Evolutionary conservation across 2,888 invertebrate genomes (phyloP).

Genomic region (Marronus borbonicus): DNA sequence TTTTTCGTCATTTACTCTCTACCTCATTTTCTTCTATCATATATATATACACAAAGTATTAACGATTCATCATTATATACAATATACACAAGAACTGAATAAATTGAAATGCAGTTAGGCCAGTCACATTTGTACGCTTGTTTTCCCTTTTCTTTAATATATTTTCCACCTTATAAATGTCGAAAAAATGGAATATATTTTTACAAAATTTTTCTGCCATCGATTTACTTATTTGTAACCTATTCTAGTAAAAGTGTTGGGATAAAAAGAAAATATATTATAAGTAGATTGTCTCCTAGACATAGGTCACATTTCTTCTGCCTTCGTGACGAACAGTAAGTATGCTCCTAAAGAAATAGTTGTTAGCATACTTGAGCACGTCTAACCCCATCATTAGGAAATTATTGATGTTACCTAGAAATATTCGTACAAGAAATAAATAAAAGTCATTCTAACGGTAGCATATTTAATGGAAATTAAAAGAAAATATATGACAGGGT

Average conservation of each 20-base stretch:
- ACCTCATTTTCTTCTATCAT: conserved; percentile 33
- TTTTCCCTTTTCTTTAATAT: conserved; percentile 62
- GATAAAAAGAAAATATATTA: conserved; percentile 12
- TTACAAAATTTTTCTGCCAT: conserved; percentile 9
- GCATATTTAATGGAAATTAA: neutral
- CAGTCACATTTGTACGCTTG: conserved; percentile 69
- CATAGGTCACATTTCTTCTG: conserved; percentile 29
- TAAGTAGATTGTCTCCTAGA: conserved; percentile 40
- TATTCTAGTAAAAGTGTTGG: conserved; percentile 36
- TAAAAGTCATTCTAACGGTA: conserved; percentile 25
- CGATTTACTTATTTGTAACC: conserved; percentile 29
- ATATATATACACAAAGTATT: conserved; percentile 62
- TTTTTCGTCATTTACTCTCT: conserved; percentile 55
- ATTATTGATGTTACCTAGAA: conserved; percentile 41
- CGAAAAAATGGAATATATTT: conserved; percentile 62
- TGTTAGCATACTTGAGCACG: conserved; percentile 33
- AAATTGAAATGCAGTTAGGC: conserved; percentile 64
- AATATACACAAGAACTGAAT: conserved; percentile 59
- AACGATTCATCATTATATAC: conserved; percentile 62
- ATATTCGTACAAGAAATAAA: conserved; percentile 33
- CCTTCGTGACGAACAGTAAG: conserved; percentile 40
- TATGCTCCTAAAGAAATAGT: conserved; percentile 28
- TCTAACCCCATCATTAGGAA: conserved; percentile 11
- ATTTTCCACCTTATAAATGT: conserved; percentile 22
- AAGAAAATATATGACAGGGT: conserved; percentile 11